These are phyloP conservation scores for Rhopalosiphum padi DNA, from an alignment of 1,140 invertebrate species.

Conservation along the genomic window DNA sequence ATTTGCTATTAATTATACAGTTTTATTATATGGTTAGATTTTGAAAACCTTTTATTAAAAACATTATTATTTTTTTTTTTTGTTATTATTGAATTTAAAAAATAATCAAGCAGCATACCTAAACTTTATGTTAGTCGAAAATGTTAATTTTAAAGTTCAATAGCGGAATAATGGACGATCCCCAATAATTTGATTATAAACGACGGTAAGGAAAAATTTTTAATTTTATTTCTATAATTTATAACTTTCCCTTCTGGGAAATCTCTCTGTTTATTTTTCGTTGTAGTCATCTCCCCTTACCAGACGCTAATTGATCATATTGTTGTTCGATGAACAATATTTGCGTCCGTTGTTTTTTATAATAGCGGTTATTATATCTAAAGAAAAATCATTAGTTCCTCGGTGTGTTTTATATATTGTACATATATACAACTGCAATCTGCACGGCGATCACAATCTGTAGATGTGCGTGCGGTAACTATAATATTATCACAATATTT, in stretches of 20 bases:
- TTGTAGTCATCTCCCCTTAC: not conserved
- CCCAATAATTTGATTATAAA: conserved; percentile 10
- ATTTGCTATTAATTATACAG: not conserved
- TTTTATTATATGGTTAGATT: not conserved
- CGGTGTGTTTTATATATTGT: not conserved
- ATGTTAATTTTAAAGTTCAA: conserved; percentile 7
- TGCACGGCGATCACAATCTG: not conserved
- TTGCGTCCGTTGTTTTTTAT: not conserved
- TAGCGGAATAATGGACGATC: not conserved
- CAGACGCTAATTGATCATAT: conserved; percentile 5
- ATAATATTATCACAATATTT: not conserved
- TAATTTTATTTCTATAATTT: conserved; percentile 35
- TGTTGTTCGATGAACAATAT: conserved; percentile 21
- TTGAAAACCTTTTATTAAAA: not conserved
- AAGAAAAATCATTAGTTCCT: not conserved
- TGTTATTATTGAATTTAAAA: not conserved
- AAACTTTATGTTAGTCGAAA: not conserved
- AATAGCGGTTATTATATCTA: not conserved
- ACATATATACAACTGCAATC: not conserved
- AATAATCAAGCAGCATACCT: not conserved
- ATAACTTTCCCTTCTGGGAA: conserved; percentile 13
- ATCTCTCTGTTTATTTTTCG: not conserved
- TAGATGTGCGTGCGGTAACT: not conserved
- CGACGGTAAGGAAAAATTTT: not conserved
- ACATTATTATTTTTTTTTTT: not conserved